Conservation (phyloP, 1,140 invertebrate genomes). For the Zaprionus africanus region DNA sequence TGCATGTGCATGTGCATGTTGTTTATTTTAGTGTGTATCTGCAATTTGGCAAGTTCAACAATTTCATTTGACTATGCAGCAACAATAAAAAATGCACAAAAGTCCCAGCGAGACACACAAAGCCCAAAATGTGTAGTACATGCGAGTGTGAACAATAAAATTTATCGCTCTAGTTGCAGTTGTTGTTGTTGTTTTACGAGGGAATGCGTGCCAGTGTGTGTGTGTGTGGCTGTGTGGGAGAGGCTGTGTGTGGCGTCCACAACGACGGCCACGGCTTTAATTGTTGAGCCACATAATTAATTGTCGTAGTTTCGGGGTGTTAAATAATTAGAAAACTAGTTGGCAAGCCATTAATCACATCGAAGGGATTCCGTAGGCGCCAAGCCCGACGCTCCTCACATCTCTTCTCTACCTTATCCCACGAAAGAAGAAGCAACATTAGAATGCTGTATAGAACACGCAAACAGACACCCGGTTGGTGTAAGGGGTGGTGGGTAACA, state of each 20-base stretch:
- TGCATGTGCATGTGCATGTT: slow-evolving; percentile 5
- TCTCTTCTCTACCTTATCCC: background rate
- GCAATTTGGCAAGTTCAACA: slow-evolving; percentile 54
- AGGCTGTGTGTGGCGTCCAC: slow-evolving; percentile 54
- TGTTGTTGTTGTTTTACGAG: slow-evolving; percentile 60
- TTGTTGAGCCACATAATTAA: slow-evolving; percentile 83
- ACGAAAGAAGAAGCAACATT: background rate
- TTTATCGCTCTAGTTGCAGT: slow-evolving; percentile 75
- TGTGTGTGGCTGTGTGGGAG: slow-evolving; percentile 26
- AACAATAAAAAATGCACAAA: slow-evolving; percentile 49
- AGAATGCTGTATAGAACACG: slow-evolving; percentile 8
- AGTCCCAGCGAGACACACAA: slow-evolving; percentile 45
- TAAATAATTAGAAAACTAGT: slow-evolving; percentile 83
- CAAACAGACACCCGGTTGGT: slow-evolving; percentile 6
- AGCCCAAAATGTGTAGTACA: slow-evolving; percentile 10
- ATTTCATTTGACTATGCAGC: slow-evolving; percentile 63
- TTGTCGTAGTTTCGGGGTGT: slow-evolving; percentile 81
- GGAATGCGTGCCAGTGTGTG: slow-evolving; percentile 19
- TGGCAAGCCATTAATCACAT: slow-evolving; percentile 76
- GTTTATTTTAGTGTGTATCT: slow-evolving; percentile 21
- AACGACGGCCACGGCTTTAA: slow-evolving; percentile 69
- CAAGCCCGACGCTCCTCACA: background rate
- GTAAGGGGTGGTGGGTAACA: background rate
- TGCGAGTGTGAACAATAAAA: slow-evolving; percentile 69
- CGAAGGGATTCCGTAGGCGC: slow-evolving; percentile 32